Conservation (phyloP, 2,113 vertebrate genomes). For the Sarotherodon lohbergeri region DNA sequence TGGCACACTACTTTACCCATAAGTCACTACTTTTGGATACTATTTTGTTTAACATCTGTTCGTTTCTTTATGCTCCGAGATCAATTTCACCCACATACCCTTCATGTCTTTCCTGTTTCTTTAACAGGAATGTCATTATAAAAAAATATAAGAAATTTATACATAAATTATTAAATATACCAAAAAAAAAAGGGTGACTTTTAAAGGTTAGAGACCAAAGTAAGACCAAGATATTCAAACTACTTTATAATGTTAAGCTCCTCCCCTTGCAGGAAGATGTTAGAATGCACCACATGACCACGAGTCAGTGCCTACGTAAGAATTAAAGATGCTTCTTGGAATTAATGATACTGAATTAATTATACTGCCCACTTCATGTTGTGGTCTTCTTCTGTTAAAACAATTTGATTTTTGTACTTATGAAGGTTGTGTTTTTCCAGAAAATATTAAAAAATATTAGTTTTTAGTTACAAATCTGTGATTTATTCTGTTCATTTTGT, state of each 20-base stretch:
- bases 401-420: background rate
- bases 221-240: background rate
- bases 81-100: background rate
- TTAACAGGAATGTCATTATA: background rate
- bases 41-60: background rate
- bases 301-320: background rate
- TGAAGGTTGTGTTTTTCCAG: background rate
- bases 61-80: background rate
- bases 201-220: background rate
- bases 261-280: background rate
- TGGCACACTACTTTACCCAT: background rate
- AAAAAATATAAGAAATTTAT: background rate
- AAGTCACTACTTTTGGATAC: background rate
- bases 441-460: background rate
- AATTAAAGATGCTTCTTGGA: background rate
- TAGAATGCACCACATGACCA: background rate
- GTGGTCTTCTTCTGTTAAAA: background rate
- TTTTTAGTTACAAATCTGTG: background rate
- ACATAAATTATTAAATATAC: background rate
- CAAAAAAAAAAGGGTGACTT: background rate
- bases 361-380: background rate
- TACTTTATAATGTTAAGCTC: background rate
- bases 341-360: background rate
- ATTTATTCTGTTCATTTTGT: background rate
- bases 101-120: background rate